Evolutionary conservation across 2,797 vertebrate species (phyloP).

Genomic region (Alcedo atthis): DNA sequence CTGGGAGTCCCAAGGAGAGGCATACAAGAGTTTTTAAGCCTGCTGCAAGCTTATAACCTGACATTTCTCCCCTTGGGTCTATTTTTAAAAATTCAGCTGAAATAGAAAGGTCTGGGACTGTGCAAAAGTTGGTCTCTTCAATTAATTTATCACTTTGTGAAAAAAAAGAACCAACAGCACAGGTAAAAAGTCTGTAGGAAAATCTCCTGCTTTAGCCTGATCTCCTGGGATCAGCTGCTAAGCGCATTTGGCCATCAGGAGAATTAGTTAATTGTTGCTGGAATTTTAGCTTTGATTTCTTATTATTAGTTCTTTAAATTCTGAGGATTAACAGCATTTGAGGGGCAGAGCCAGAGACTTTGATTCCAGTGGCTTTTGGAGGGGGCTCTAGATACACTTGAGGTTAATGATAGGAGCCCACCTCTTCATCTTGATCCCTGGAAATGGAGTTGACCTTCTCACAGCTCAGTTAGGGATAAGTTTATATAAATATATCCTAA

Average conservation of each 20-base stretch:
- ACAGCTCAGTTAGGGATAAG: background rate
- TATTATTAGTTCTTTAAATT: background rate
- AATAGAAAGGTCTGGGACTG: background rate
- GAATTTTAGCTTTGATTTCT: constrained; percentile 47
- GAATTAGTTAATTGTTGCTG: constrained; percentile 12
- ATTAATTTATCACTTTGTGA: background rate
- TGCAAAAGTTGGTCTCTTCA: background rate
- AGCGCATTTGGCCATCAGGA: background rate
- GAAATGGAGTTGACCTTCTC: constrained; percentile 45
- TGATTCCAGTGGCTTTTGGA: background rate
- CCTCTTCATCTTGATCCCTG: constrained; percentile 17
- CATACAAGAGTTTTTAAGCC: background rate
- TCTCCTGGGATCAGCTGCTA: background rate
- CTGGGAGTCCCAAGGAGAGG: background rate
- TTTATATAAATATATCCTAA: constrained; percentile 21
- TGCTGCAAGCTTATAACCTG: background rate
- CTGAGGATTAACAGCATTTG: constrained; percentile 3
- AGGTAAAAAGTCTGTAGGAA: background rate
- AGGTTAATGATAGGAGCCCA: background rate
- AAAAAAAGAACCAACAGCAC: background rate
- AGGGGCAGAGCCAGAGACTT: constrained; percentile 3
- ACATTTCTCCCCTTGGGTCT: background rate
- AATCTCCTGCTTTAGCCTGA: background rate
- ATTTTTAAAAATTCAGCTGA: background rate
- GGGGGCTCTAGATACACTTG: background rate